phyloP scores from a whole-genome alignment of 2,888 invertebrate species.

The Melikaiella ostensackeni region DNA sequence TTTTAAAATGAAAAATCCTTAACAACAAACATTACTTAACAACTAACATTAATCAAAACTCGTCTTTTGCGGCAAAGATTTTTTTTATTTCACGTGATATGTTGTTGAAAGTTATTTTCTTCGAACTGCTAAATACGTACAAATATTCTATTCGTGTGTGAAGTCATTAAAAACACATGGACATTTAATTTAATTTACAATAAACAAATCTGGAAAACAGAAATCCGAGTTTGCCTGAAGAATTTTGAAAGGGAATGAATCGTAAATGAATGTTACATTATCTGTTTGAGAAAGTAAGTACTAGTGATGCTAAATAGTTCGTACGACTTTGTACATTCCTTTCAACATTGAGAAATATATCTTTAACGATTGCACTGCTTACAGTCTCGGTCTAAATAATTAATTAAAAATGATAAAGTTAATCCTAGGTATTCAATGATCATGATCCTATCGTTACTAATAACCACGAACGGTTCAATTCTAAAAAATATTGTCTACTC shows the following conservation, averaged over 20 bases:
- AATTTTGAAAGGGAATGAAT: background rate
- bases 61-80: slow-evolving; percentile 18
- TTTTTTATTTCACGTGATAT: slow-evolving; percentile 37
- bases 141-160: slow-evolving; percentile 21
- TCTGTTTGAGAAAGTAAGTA: background rate
- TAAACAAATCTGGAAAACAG: slow-evolving; percentile 12
- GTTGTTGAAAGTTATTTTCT: slow-evolving; percentile 31
- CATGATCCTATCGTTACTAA: background rate
- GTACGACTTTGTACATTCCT: slow-evolving; percentile 70
- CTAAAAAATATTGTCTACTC: slow-evolving; percentile 8
- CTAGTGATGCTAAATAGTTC: slow-evolving; percentile 41
- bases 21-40: no score
- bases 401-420: slow-evolving; percentile 61
- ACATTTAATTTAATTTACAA: slow-evolving; percentile 23
- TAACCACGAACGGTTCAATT: slow-evolving; percentile 7
- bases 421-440: slow-evolving; percentile 53
- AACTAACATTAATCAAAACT: slow-evolving; percentile 29
- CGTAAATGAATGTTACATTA: background rate
- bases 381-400: slow-evolving; percentile 68
- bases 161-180: background rate
- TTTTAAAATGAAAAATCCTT: background rate
- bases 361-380: slow-evolving; percentile 74
- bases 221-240: slow-evolving; percentile 9
- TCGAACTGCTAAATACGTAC: slow-evolving; percentile 33
- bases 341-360: slow-evolving; percentile 63